Conservation (phyloP, 2,113 vertebrate species). For the Nicator chloris region DNA sequence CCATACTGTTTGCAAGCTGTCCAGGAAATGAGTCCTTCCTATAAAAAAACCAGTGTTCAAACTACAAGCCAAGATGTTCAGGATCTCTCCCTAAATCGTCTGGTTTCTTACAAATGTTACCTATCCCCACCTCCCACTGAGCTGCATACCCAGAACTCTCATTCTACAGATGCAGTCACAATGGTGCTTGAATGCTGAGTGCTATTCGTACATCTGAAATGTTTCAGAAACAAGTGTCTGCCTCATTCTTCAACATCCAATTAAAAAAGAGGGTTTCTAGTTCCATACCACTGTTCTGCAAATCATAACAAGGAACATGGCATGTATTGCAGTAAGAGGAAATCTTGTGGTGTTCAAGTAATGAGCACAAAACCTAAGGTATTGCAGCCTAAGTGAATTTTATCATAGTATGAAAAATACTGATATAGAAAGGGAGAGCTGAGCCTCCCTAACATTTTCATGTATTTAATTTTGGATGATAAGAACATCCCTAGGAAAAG, state of each 20-base stretch:
- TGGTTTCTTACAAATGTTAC: neutral
- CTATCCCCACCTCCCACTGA: neutral
- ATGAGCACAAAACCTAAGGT: neutral
- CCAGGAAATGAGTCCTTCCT: constrained; percentile 39
- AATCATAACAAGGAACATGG: accelerated
- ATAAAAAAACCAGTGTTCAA: neutral
- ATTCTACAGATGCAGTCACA: neutral
- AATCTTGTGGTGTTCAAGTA: neutral
- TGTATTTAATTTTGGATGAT: constrained; percentile 19
- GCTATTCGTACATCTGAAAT: neutral
- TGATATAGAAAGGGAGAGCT: neutral
- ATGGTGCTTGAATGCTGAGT: neutral
- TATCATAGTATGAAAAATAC: neutral
- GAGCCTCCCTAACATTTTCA: neutral
- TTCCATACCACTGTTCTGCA: neutral
- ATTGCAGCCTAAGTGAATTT: neutral
- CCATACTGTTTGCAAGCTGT: constrained; percentile 32
- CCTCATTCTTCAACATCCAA: neutral
- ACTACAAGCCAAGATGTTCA: neutral
- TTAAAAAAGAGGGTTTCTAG: neutral
- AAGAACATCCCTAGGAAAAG: constrained; percentile 31
- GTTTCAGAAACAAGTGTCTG: neutral
- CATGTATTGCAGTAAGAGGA: neutral
- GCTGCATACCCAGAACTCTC: neutral
- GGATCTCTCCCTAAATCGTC: neutral